Evolutionary conservation across 1,140 invertebrate genomes (phyloP).

Genomic region (Bombus terrestris): DNA sequence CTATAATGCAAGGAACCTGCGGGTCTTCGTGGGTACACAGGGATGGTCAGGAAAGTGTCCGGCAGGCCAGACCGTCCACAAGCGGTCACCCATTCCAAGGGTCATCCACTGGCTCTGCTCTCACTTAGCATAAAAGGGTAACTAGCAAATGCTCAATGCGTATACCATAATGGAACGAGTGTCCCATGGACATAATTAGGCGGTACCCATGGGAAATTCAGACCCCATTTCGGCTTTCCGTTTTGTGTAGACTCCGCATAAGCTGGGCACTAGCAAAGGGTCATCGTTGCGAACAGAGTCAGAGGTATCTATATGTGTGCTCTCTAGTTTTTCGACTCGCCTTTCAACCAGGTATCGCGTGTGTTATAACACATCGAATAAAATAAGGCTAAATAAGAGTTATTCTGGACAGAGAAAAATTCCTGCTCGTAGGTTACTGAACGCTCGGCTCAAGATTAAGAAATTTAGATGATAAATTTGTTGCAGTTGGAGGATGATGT

Average conservation of each 20-base stretch:
- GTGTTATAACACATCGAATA: background rate
- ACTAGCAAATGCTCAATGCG: constrained; percentile 76
- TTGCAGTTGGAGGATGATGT: too few species aligned
- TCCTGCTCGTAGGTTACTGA: background rate
- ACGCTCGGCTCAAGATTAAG: background rate
- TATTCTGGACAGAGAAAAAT: too few species aligned
- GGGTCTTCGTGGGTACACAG: constrained; percentile 58
- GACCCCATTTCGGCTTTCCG: constrained; percentile 67
- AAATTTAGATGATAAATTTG: too few species aligned
- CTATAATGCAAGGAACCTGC: constrained; percentile 54
- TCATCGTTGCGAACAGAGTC: constrained; percentile 39
- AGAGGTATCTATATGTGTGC: background rate
- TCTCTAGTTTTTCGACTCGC: background rate
- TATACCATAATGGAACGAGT: constrained; percentile 76
- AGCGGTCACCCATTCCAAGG: constrained; percentile 66
- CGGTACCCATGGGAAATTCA: constrained; percentile 80
- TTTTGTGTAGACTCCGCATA: constrained; percentile 43
- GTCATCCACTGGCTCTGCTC: constrained; percentile 78
- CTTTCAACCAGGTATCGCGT: background rate
- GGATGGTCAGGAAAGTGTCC: constrained; percentile 76
- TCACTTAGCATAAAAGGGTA: constrained; percentile 82
- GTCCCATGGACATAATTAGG: constrained; percentile 82
- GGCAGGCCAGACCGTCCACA: constrained; percentile 68
- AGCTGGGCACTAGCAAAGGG: constrained; percentile 47
- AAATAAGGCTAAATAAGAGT: background rate